Conservation (phyloP, 2,797 vertebrate species). For the Brachymystax lenok region DNA sequence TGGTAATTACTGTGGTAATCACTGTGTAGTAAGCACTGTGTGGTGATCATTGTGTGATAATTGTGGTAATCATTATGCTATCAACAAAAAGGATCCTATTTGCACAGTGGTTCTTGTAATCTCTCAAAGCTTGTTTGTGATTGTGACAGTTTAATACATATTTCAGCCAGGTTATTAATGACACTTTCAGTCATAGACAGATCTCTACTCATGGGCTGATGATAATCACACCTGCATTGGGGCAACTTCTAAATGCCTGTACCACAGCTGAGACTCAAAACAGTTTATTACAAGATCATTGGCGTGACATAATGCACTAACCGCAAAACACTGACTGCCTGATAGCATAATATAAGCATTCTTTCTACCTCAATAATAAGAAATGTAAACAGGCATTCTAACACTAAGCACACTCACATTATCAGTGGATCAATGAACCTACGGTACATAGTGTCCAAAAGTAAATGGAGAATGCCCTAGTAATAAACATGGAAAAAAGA, state of each 20-base stretch:
- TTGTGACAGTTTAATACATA: background rate
- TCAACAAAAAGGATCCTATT: background rate
- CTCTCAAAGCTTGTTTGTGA: background rate
- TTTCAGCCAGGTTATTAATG: constrained; percentile 11
- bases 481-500: background rate
- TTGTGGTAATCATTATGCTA: background rate
- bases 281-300: background rate
- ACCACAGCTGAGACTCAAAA: constrained; percentile 8
- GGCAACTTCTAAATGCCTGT: background rate
- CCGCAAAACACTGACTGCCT: background rate
- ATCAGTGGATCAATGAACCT: background rate
- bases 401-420: background rate
- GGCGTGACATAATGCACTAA: background rate
- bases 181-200: constrained; percentile 21
- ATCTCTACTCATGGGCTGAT: constrained; percentile 15
- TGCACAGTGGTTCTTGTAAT: background rate
- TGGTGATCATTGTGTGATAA: background rate
- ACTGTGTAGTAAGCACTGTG: background rate
- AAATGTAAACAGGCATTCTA: background rate
- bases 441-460: background rate
- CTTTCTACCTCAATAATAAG: background rate
- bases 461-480: background rate
- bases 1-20: too few relatives aligned
- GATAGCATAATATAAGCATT: background rate
- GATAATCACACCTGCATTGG: constrained; percentile 11